A percentile compares a stretch with the other conserved stretches of the same genome.
Evolutionary conservation across 2,888 invertebrate species (phyloP).

Genomic region (Tiphia femorata): DNA sequence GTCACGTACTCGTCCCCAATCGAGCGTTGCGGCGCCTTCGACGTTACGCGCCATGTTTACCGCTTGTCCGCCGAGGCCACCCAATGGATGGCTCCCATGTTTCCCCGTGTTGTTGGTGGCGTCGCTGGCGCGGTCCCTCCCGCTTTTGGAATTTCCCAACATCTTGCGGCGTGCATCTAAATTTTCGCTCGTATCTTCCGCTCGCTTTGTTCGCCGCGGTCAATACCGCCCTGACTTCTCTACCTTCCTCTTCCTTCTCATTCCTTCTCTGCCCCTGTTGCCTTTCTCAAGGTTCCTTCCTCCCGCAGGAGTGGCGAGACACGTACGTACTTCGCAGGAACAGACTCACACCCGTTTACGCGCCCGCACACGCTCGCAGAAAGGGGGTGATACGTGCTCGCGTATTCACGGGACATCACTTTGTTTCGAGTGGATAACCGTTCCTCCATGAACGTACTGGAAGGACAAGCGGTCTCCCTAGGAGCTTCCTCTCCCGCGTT

Average conservation of each 20-base stretch:
- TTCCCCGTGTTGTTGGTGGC: neutral
- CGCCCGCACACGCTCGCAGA: too few species aligned
- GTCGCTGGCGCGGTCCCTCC: too few species aligned
- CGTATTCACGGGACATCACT: neutral
- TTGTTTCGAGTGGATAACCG: constrained; percentile 6
- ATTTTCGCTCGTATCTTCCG: neutral
- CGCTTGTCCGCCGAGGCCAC: neutral
- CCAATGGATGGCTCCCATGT: neutral
- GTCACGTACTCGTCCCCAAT: neutral
- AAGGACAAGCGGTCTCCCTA: neutral
- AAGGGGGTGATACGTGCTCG: too few species aligned
- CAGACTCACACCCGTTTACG: too few species aligned
- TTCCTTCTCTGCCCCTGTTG: neutral
- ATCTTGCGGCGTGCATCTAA: neutral
- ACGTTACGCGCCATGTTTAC: neutral
- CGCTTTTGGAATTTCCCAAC: neutral
- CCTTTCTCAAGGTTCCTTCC: neutral
- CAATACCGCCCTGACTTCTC: neutral
- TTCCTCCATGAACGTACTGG: constrained; percentile 1
- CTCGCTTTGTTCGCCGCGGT: neutral
- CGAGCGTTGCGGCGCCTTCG: neutral
- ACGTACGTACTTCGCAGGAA: neutral
- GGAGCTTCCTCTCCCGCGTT: neutral
- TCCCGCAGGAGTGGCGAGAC: neutral
- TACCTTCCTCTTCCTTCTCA: neutral